Evolutionary conservation across 2,888 invertebrate species (phyloP).

Genomic region (Malthinus flaveolus): DNA sequence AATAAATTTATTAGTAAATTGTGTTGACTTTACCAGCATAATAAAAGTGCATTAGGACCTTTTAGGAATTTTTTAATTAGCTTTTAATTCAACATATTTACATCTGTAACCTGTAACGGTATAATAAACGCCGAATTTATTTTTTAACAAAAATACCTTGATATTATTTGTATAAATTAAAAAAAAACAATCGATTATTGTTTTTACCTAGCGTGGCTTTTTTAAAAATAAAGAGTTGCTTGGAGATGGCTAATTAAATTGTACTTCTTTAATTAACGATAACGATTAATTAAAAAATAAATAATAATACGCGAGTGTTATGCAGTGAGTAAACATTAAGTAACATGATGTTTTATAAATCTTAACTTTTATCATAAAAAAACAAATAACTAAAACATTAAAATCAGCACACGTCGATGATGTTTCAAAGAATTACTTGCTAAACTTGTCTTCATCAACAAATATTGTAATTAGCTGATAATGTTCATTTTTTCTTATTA

Average conservation of each 20-base stretch:
- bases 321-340: background rate
- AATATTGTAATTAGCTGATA: constrained; percentile 21
- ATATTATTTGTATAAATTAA: no score
- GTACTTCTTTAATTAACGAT: no score
- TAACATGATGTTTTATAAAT: constrained; percentile 14
- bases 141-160: no score
- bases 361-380: background rate
- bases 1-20: constrained; percentile 9
- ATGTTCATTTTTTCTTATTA: constrained; percentile 14
- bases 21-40: constrained; percentile 15
- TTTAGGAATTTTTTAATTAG: constrained; percentile 16
- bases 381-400: constrained; percentile 11
- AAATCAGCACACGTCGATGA: constrained; percentile 17
- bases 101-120: constrained; percentile 7
- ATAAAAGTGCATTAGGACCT: constrained; percentile 11
- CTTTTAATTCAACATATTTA: constrained; percentile 7
- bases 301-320: background rate
- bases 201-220: no score
- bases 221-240: no score
- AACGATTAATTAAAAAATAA: no score
- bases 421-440: constrained; percentile 16
- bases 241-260: no score
- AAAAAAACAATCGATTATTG: no score
- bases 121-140: constrained; percentile 1
- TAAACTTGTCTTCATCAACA: constrained; percentile 17